Evolutionary conservation across 2,797 vertebrate species (phyloP), one percentile per base, ranked within the genome.

Genomic region (Lagocephalus sceleratus): DNA sequence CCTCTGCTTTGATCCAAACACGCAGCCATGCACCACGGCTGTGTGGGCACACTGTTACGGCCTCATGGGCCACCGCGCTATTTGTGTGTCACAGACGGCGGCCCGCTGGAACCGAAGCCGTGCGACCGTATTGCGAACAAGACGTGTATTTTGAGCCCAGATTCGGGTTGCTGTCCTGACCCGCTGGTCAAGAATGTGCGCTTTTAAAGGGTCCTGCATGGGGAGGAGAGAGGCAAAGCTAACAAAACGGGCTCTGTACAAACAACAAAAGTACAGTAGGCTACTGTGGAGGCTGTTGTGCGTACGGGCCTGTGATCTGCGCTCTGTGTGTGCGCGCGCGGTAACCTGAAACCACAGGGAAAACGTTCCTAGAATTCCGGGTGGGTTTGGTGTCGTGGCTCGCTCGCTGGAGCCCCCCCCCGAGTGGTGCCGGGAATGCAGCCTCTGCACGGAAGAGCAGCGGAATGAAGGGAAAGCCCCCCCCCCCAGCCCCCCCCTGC

Each of bases 281-380:
- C 70, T 72, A 82, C 79, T 84, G 79, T 85, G 65, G 69, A 66
- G 49, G 72, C 17, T 73, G 43, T 53, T 47, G 47, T 51, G 49
- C 46, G 23, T 50, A 20, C 44, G 47, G 50, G 51, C 57, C 57
- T 61, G 59, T 82, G 77, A 81, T 80, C 71, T 78, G 68, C 63
- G 63, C 72, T 71, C 59, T 47, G 65, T 63, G 78, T 79, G 78
- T 75, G 63, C 69, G 61, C 68, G 61, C 76, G 72, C 38, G 84
- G 87, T 86, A 88, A 89, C 83, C 83, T 85, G 84, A 89, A 78
- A 85, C 85, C 86, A 71, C 77, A 79, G 73, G 83, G 84, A 89
- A 88, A 89, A 85, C 81, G 85, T 88, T 89, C 87, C 73, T 83
- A 70, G 77, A 82, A 89, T 89, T 89, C 86, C 85, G 77, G 71